phyloP scores from a whole-genome alignment of 2,797 vertebrate genomes.

The Anniella stebbinsi region DNA sequence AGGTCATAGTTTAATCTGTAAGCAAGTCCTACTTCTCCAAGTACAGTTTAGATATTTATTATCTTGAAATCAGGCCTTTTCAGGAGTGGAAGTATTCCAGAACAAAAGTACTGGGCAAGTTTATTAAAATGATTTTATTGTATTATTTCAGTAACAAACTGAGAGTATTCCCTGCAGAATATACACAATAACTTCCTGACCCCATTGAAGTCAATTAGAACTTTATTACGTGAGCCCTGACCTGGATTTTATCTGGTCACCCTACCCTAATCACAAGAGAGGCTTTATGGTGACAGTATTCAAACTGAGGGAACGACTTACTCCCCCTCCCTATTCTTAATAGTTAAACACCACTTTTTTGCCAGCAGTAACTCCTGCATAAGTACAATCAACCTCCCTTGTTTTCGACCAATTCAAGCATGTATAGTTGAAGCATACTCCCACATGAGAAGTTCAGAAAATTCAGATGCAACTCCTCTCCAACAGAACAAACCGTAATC shows the following conservation, averaged over 20 bases:
- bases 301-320: neutral
- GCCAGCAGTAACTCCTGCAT: too few species aligned
- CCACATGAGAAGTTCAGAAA: slow-evolving; percentile 28
- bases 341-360: neutral
- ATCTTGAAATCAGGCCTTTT: slow-evolving; percentile 7
- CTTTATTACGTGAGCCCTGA: neutral
- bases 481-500: neutral
- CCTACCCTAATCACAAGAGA: neutral
- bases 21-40: neutral
- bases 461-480: neutral
- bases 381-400: neutral
- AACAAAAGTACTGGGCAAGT: neutral
- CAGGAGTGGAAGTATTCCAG: neutral
- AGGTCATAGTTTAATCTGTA: neutral
- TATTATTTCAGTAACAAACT: slow-evolving; percentile 14
- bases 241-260: too few species aligned
- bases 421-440: neutral
- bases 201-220: slow-evolving; percentile 15
- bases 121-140: slow-evolving; percentile 6
- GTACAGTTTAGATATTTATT: neutral
- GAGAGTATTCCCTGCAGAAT: slow-evolving; percentile 3
- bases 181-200: slow-evolving; percentile 11
- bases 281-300: neutral
- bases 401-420: neutral
- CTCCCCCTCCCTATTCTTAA: neutral